Evolutionary conservation across 1,140 invertebrate species (phyloP), one percentile per base, ranked within the genome.

Genomic region (Apis laboriosa): DNA sequence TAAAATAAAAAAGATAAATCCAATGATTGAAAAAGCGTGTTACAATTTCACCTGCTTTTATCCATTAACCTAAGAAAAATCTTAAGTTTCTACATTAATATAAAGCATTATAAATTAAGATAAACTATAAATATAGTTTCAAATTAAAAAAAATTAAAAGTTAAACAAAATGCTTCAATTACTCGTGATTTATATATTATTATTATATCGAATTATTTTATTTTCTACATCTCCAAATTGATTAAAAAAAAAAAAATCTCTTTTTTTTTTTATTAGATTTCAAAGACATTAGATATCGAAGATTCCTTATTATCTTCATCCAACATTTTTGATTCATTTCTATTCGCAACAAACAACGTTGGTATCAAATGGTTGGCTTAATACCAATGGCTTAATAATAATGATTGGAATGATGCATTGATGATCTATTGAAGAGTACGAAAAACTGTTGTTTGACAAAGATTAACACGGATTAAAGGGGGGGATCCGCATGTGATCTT

Each of bases 291-390:
- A 2, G 49, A 71, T 17, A 70, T 49, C 68, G 24, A 17, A 1
- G 84, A 75, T 60, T 60, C 34, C 34, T 0, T 5, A 34, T 28
- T 34, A 24, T 64, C 63, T 43, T 77, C 74, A 43, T 76, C 49
- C 21, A 67, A 21, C 49, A 71, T 84, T 21, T 61, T 73, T 9
- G 58, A 64, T n/a, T 53, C 77, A 64, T 1, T 77, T 51, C 19
- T 80, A 19, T 80, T 68, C 56, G 78, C 87, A 81, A 80, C 81
- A n/a, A 84, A 58, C 77, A 75, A 64, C 61, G 15, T 87, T 3
- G 74, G 85, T 15, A 70, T 72, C 15, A 86, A 86, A 77, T 87
- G 82, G 86, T 21, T 74, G n/a, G 61, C 68, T 55, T 84, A 63
- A 87, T 11, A n/a, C 53, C 24, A 24, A 24, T 24, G 24, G 24